Percentiles rank a stretch among this genome's conserved stretches.
These are phyloP conservation scores for Matsumyia berberina DNA, from an alignment of 2,888 invertebrate species.

Conservation along the genomic window DNA sequence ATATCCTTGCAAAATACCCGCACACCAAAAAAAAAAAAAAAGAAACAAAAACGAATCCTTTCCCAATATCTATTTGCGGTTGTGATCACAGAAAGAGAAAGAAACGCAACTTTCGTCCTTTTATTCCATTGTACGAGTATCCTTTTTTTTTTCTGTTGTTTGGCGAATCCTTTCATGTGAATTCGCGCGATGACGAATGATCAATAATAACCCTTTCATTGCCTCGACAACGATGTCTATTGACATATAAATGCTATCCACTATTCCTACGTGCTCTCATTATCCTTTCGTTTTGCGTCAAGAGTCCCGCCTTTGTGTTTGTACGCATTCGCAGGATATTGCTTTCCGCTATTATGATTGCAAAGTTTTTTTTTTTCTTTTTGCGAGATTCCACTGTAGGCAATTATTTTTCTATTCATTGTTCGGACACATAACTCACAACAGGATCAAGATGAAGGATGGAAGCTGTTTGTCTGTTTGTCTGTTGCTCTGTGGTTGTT, in stretches of 20 bases:
- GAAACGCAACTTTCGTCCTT: constrained; percentile 21
- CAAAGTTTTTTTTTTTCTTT: constrained; percentile 46
- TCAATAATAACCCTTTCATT: constrained; percentile 74
- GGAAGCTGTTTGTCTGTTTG: constrained; percentile 34
- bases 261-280: constrained; percentile 38
- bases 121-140: constrained; percentile 54
- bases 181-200: constrained; percentile 66
- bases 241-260: constrained; percentile 57
- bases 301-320: constrained; percentile 14
- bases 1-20: constrained; percentile 41
- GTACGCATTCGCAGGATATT: constrained; percentile 52
- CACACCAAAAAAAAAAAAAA: constrained; percentile 7
- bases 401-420: constrained; percentile 75
- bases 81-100: constrained; percentile 61
- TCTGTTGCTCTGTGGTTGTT: constrained; percentile 26
- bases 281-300: constrained; percentile 59
- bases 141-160: constrained; percentile 43
- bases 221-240: constrained; percentile 59
- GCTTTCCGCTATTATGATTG: constrained; percentile 48
- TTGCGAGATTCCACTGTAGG: constrained; percentile 62
- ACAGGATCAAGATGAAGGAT: constrained; percentile 45
- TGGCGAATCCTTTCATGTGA: constrained; percentile 63
- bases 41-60: constrained; percentile 54
- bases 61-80: constrained; percentile 68
- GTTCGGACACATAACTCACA: constrained; percentile 54